Evolutionary conservation across 2,888 invertebrate genomes (phyloP).

Genomic region (Cryptophagus acutangulus): DNA sequence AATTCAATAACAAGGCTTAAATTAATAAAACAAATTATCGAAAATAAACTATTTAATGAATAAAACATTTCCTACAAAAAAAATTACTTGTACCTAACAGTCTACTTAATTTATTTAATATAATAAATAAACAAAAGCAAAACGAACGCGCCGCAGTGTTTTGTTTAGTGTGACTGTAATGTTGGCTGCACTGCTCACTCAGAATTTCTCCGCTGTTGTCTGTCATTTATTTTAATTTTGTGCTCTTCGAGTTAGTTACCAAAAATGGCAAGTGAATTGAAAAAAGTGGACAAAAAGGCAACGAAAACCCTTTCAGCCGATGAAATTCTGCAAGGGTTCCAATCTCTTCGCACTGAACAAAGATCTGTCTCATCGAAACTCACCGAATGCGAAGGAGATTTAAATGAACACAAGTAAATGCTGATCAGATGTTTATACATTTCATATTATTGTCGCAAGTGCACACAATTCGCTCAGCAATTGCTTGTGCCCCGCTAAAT

Average conservation of each 20-base stretch:
- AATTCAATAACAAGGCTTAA: no score
- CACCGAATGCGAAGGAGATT: constrained; percentile 88
- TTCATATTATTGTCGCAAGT: neutral
- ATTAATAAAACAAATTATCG: no score
- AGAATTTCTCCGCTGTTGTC: neutral
- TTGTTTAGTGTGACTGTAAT: neutral
- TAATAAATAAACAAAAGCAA: no score
- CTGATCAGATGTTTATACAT: neutral
- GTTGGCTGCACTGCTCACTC: neutral
- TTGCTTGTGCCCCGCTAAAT: no score
- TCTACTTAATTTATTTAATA: no score
- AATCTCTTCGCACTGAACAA: constrained; percentile 82
- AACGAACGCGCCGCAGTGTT: no score
- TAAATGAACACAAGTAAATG: constrained; percentile 91
- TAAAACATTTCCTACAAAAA: no score
- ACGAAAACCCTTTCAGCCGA: constrained; percentile 59
- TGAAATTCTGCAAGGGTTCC: constrained; percentile 83
- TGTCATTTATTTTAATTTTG: constrained; percentile 10
- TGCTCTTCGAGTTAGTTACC: constrained; percentile 8
- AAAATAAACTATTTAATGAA: no score
- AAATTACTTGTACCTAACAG: no score
- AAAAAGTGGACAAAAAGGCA: constrained; percentile 44
- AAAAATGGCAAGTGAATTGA: constrained; percentile 46
- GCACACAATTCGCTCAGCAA: no score
- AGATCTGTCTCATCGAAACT: constrained; percentile 80